Percentiles rank a stretch among this genome's conserved stretches.
Conservation (phyloP, 2,797 vertebrate species). For the Ataeniobius toweri region DNA sequence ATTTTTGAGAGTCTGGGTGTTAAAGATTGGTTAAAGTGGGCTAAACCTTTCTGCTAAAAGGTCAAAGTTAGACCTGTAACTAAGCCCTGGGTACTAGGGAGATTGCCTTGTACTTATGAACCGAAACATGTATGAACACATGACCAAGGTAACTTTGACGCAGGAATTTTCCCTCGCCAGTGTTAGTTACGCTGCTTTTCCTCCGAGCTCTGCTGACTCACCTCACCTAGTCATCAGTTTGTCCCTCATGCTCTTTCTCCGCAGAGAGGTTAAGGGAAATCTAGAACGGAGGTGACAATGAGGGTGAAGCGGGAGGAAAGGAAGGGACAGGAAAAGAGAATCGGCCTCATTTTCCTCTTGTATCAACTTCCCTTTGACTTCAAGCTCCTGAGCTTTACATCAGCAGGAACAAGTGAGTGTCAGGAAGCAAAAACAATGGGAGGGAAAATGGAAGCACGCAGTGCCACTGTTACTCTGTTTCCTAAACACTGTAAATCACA, state of each 20-base stretch:
- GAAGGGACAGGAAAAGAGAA: slow-evolving; percentile 50
- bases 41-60: slow-evolving; percentile 1
- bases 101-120: slow-evolving; percentile 18
- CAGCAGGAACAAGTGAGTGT: slow-evolving; percentile 49
- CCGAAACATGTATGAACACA: slow-evolving; percentile 35
- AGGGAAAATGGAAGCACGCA: slow-evolving; percentile 63
- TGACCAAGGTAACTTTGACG: slow-evolving; percentile 24
- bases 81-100: not conserved
- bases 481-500: not conserved
- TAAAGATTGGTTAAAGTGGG: slow-evolving; percentile 2
- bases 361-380: slow-evolving; percentile 67
- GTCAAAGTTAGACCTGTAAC: not conserved
- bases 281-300: slow-evolving; percentile 15
- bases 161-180: slow-evolving; percentile 64
- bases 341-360: slow-evolving; percentile 51
- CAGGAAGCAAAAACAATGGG: slow-evolving; percentile 82
- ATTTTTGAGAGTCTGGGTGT: not conserved
- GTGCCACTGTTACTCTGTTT: slow-evolving; percentile 34
- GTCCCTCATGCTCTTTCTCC: slow-evolving; percentile 15
- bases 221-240: slow-evolving; percentile 52
- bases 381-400: slow-evolving; percentile 65
- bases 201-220: slow-evolving; percentile 75
- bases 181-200: slow-evolving; percentile 58
- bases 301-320: slow-evolving; percentile 39
- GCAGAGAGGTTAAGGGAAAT: slow-evolving; percentile 45